A percentile compares a stretch with the other conserved stretches of the same genome.
Evolutionary conservation across 2,888 invertebrate species (phyloP).

Genomic region (Drosophila seclusa): DNA sequence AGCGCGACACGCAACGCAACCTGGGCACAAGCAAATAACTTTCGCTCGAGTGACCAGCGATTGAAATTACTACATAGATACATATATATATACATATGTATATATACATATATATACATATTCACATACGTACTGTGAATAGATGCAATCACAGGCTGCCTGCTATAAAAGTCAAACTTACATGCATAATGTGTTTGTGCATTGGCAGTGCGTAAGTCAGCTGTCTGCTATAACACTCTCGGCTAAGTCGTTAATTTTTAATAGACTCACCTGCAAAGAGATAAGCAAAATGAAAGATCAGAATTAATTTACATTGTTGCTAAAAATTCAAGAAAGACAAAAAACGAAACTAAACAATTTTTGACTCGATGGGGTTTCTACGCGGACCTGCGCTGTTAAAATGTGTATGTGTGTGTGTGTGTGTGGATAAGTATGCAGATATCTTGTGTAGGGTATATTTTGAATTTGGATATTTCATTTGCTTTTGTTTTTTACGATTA

Average conservation of each 20-base stretch:
- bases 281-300: constrained; percentile 30
- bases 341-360: not conserved
- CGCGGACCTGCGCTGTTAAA: constrained; percentile 8
- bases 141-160: not conserved
- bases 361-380: constrained; percentile 30
- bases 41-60: constrained; percentile 40
- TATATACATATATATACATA: not conserved
- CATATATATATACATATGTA: not conserved
- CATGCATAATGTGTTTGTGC: not conserved
- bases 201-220: not conserved
- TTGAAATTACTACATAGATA: constrained; percentile 4
- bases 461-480: constrained; percentile 4
- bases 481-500: not conserved
- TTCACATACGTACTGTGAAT: not conserved
- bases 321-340: not conserved
- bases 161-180: not conserved
- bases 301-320: constrained; percentile 40
- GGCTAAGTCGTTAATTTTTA: constrained; percentile 27
- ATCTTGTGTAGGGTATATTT: constrained; percentile 7
- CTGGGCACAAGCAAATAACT: constrained; percentile 42
- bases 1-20: constrained; percentile 35
- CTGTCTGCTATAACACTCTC: constrained; percentile 38
- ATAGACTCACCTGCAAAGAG: constrained; percentile 70
- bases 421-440: constrained; percentile 36
- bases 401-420: constrained; percentile 6